These are phyloP conservation scores for Ypsolopha sequella DNA, from an alignment of 2,888 invertebrate species.

Conservation along the genomic window DNA sequence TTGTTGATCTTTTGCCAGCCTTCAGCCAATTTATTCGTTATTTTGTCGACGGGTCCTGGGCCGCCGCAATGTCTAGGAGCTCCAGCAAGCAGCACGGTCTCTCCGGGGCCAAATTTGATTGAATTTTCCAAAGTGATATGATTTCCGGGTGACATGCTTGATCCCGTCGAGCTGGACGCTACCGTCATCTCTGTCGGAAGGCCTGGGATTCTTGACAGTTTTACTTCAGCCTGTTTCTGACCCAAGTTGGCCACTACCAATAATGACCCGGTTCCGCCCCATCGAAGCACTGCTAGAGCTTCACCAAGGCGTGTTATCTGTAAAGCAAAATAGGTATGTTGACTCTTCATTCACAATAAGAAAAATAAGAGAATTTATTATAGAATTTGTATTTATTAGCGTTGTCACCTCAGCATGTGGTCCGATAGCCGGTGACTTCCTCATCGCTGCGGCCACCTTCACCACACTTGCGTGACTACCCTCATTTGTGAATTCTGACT, in stretches of 20 bases:
- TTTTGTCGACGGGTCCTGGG: constrained; percentile 60
- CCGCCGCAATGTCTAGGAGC: constrained; percentile 54
- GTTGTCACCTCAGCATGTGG: constrained; percentile 47
- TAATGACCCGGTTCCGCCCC: constrained; percentile 51
- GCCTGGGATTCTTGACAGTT: constrained; percentile 54
- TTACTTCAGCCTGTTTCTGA: constrained; percentile 39
- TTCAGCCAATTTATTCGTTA: constrained; percentile 51
- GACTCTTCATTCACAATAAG: background rate
- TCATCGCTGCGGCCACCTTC: constrained; percentile 44
- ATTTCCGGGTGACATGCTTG: constrained; percentile 34
- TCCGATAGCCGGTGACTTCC: constrained; percentile 53
- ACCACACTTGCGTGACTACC: constrained; percentile 61
- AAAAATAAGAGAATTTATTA: too few species aligned
- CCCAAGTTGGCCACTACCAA: constrained; percentile 60
- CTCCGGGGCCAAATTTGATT: constrained; percentile 40
- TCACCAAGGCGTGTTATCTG: constrained; percentile 71
- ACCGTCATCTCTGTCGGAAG: constrained; percentile 48
- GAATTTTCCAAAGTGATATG: constrained; percentile 36
- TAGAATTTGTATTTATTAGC: background rate
- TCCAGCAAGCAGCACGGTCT: constrained; percentile 43
- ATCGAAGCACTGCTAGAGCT: constrained; percentile 41
- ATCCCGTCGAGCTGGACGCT: constrained; percentile 41
- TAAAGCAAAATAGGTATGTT: constrained; percentile 12
- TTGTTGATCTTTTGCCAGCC: constrained; percentile 64
- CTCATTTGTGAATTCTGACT: constrained; percentile 56